These are phyloP conservation scores for Apodemia mormo DNA, from an alignment of 2,888 invertebrate species.

Conservation along the genomic window DNA sequence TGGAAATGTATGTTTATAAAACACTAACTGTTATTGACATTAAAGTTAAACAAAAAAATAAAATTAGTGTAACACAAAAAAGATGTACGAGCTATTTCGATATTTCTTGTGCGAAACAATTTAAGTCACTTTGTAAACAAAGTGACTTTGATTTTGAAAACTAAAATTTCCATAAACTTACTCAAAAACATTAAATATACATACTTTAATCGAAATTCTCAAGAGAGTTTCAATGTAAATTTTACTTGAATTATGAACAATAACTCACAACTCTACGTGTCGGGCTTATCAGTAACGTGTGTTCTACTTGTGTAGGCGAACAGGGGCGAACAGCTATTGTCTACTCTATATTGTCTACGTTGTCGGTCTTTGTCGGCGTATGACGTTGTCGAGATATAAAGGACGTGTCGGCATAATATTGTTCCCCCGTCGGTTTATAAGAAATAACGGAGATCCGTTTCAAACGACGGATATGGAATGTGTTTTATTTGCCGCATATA, in stretches of 20 bases:
- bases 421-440: constrained; percentile 10
- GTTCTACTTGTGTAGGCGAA: constrained; percentile 15
- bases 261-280: constrained; percentile 1
- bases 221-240: constrained; percentile 9
- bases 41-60: too few relatives aligned
- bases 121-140: too few relatives aligned
- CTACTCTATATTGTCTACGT: constrained; percentile 14
- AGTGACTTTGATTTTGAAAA: too few relatives aligned
- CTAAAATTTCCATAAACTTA: not conserved
- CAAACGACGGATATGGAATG: not conserved
- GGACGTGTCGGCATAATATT: constrained; percentile 17
- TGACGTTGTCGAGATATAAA: constrained; percentile 12
- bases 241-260: constrained; percentile 12
- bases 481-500: not conserved
- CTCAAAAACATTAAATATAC: not conserved
- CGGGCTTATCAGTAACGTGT: constrained; percentile 16
- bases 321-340: constrained; percentile 12
- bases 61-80: too few relatives aligned
- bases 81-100: too few relatives aligned
- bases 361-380: constrained; percentile 13
- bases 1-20: too few relatives aligned
- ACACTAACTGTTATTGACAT: too few relatives aligned
- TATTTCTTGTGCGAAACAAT: too few relatives aligned
- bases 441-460: constrained; percentile 13
- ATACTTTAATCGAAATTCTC: not conserved